Evolutionary conservation across 2,113 vertebrate species (phyloP).

Genomic region (Anolis carolinensis): DNA sequence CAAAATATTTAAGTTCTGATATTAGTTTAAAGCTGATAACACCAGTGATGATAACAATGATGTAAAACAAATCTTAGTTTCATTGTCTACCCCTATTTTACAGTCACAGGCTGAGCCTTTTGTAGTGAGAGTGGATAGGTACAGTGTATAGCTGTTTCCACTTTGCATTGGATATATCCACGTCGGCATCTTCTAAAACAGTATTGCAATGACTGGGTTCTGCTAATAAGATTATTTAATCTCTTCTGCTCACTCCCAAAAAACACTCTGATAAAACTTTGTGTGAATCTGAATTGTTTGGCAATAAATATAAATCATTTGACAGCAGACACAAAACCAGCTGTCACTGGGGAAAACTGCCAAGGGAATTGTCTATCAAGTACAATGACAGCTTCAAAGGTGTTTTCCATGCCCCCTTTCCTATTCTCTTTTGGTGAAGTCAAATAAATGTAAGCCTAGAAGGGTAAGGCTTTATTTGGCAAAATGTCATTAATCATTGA

Average conservation of each 20-base stretch:
- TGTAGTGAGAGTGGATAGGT: not conserved
- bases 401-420: not conserved
- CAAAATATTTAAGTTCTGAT: too few species aligned
- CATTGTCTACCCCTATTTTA: not conserved
- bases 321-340: not conserved
- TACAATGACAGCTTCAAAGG: constrained; percentile 3
- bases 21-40: too few species aligned
- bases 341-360: rapidly evolving
- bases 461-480: constrained; percentile 20
- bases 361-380: constrained; percentile 24
- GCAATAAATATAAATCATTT: constrained; percentile 13
- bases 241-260: not conserved
- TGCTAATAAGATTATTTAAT: not conserved
- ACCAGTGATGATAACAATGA: too few species aligned
- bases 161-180: constrained; percentile 8
- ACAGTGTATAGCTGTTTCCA: not conserved
- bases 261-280: constrained; percentile 45
- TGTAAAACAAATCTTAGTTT: not conserved
- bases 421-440: constrained; percentile 18
- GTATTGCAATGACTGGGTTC: not conserved
- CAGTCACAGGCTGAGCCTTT: not conserved
- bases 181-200: constrained; percentile 29
- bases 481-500: constrained; percentile 7
- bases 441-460: constrained; percentile 13
- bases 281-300: constrained; percentile 36